phyloP scores from a whole-genome alignment of 2,113 vertebrate genomes.

The Salvelinus sp. region DNA sequence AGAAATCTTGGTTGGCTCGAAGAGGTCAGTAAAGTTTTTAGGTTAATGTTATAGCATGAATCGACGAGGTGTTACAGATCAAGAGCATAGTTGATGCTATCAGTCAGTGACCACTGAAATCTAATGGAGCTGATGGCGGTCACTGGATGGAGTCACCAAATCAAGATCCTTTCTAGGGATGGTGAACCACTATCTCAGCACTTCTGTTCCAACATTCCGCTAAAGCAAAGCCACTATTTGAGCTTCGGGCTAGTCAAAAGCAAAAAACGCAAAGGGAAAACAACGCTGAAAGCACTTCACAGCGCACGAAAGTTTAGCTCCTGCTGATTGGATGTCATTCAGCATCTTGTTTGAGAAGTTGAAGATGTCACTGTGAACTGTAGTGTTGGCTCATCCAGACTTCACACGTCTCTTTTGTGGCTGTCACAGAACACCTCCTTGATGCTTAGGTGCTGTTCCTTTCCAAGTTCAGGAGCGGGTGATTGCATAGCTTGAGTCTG shows the following conservation, averaged over 20 bases:
- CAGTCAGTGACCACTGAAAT: background rate
- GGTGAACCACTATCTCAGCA: constrained; percentile 27
- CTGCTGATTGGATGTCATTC: constrained; percentile 8
- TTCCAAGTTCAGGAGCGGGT: constrained; percentile 8
- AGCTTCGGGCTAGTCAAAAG: background rate
- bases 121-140: constrained; percentile 8
- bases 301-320: background rate
- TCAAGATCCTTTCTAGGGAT: constrained; percentile 22
- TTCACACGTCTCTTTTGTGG: constrained; percentile 19
- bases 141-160: background rate
- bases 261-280: background rate
- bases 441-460: constrained; percentile 22
- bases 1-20: constrained; percentile 17
- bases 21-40: constrained; percentile 8
- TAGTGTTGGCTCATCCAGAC: constrained; percentile 14
- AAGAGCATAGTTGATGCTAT: background rate
- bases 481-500: constrained; percentile 16
- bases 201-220: constrained; percentile 13
- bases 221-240: constrained; percentile 8
- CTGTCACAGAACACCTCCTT: constrained; percentile 15
- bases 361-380: constrained; percentile 7
- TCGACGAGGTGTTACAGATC: constrained; percentile 5
- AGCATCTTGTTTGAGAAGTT: constrained; percentile 9
- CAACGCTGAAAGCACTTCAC: background rate
- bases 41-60: constrained; percentile 13